Percentiles rank a stretch among this genome's conserved stretches.
phyloP scores from a whole-genome alignment of 1,140 invertebrate species.

The Drosophila prosaltans region DNA sequence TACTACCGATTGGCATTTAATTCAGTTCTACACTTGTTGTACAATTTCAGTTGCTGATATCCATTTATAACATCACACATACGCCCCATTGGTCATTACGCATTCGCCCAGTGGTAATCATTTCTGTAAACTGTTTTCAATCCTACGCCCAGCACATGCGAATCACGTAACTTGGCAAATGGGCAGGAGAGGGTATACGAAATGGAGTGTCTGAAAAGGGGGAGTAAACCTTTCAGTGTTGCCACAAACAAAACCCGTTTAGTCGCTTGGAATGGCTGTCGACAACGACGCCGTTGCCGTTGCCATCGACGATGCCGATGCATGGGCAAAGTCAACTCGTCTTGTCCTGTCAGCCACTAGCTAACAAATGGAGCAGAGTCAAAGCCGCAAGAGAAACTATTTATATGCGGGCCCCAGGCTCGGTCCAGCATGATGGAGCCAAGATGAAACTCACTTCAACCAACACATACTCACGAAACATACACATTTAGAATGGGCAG shows the following conservation, averaged over 20 bases:
- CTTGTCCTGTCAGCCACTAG: constrained; percentile 57
- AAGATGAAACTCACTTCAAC: constrained; percentile 15
- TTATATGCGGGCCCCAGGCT: constrained; percentile 56
- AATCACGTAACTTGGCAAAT: constrained; percentile 35
- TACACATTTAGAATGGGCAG: constrained; percentile 10
- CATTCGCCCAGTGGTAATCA: constrained; percentile 72
- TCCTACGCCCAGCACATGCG: constrained; percentile 38
- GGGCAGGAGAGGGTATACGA: constrained; percentile 19
- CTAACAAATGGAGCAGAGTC: constrained; percentile 62
- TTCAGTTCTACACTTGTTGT: constrained; percentile 31
- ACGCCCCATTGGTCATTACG: constrained; percentile 73
- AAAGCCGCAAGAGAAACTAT: constrained; percentile 54
- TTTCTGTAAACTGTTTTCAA: constrained; percentile 79
- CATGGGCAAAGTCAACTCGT: constrained; percentile 50
- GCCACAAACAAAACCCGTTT: constrained; percentile 31
- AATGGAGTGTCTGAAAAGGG: constrained; percentile 12
- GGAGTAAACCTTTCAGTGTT: constrained; percentile 15
- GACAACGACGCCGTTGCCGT: constrained; percentile 13
- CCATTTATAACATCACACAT: constrained; percentile 49
- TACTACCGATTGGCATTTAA: constrained; percentile 35
- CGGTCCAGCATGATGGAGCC: neutral
- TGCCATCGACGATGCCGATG: neutral
- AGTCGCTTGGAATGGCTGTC: constrained; percentile 15
- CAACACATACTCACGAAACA: constrained; percentile 7
- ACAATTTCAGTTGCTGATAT: constrained; percentile 22